Percentiles rank a stretch among this genome's conserved stretches.
Evolutionary conservation across 2,888 invertebrate genomes (phyloP).

Genomic region (Archips crataeganus): DNA sequence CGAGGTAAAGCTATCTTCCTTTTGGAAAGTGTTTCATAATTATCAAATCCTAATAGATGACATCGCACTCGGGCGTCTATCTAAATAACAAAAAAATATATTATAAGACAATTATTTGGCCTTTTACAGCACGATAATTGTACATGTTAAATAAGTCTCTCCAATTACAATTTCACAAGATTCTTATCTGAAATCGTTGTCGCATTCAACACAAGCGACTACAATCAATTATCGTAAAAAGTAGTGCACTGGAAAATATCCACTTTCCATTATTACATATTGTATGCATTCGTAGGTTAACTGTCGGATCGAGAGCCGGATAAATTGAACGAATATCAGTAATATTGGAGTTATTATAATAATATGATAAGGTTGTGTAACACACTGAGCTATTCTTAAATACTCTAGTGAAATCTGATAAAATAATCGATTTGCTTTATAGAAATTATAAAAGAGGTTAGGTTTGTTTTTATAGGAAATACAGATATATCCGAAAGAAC

Average conservation of each 20-base stretch:
- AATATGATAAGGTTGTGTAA: conserved; percentile 13
- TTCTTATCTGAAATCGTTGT: not conserved
- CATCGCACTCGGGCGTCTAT: too few species aligned
- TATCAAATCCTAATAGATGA: too few species aligned
- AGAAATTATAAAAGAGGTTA: not conserved
- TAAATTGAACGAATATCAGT: conserved; percentile 11
- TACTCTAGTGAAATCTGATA: not conserved
- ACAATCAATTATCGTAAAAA: conserved; percentile 66
- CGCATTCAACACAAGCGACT: not conserved
- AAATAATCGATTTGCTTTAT: not conserved
- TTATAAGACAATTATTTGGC: too few species aligned
- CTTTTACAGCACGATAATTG: too few species aligned
- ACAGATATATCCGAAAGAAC: too few species aligned
- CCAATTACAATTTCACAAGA: not conserved
- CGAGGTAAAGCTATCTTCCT: too few species aligned
- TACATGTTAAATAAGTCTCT: too few species aligned
- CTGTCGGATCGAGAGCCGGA: conserved; percentile 53
- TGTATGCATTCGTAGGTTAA: conserved; percentile 58
- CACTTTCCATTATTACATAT: conserved; percentile 58
- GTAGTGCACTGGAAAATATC: conserved; percentile 61
- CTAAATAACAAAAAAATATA: too few species aligned
- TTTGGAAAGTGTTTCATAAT: too few species aligned
- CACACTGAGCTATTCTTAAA: not conserved
- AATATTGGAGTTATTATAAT: conserved; percentile 23
- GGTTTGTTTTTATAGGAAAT: too few species aligned